Percentiles rank a stretch among this genome's conserved stretches.
These are phyloP conservation scores for Syndactyla subalaris DNA, from an alignment of 2,797 vertebrate genomes.

Conservation along the genomic window DNA sequence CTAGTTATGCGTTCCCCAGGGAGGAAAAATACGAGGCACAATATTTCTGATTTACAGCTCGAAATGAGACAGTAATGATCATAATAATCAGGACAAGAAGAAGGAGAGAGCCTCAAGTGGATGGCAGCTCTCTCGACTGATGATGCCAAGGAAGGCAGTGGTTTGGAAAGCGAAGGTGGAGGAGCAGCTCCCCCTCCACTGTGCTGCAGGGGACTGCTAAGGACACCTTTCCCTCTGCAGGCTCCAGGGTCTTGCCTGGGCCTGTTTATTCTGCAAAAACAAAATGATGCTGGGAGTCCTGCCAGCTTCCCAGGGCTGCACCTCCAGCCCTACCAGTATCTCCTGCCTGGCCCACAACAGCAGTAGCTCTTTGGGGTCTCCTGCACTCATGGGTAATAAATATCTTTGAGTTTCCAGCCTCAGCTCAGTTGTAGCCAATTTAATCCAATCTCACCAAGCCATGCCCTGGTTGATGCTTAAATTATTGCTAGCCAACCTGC, in stretches of 20 bases:
- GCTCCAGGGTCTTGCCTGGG: neutral
- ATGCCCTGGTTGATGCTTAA: neutral
- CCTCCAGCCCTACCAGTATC: neutral
- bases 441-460: neutral
- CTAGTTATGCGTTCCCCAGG: constrained; percentile 31
- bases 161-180: constrained; percentile 18
- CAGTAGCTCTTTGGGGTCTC: neutral
- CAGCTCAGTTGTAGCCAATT: neutral
- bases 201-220: neutral
- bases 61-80: constrained; percentile 72
- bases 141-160: constrained; percentile 18
- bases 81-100: constrained; percentile 70
- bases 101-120: constrained; percentile 62
- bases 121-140: constrained; percentile 56
- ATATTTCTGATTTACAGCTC: constrained; percentile 72
- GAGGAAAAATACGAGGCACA: constrained; percentile 62
- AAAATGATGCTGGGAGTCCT: neutral
- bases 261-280: neutral
- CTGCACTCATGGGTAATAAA: neutral
- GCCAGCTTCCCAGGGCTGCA: neutral
- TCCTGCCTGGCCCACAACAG: neutral
- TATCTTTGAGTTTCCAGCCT: neutral
- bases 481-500: rapidly evolving
- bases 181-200: neutral
- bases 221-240: neutral